Percentiles rank a stretch among this genome's conserved stretches.
Conservation (phyloP, 1,140 invertebrate species). For the Cheumatopsyche charites region DNA sequence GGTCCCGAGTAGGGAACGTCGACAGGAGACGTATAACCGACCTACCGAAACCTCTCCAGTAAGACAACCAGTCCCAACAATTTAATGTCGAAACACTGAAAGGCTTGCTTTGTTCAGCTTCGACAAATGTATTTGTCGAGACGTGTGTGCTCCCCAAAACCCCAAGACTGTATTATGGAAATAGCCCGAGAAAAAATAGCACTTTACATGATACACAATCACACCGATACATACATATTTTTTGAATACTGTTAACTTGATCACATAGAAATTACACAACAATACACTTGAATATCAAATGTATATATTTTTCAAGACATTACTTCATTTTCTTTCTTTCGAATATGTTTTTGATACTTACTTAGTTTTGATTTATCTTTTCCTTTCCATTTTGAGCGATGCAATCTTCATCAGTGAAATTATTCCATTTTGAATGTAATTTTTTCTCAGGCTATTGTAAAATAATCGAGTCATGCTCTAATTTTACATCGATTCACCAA, state of each 20-base stretch:
- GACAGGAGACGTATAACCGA: constrained; percentile 34
- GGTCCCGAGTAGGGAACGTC: constrained; percentile 34
- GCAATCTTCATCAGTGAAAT: too few species aligned
- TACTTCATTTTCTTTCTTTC: too few species aligned
- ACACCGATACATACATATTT: too few species aligned
- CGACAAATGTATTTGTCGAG: constrained; percentile 15
- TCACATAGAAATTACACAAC: too few species aligned
- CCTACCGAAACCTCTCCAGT: constrained; percentile 38
- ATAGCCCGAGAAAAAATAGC: constrained; percentile 27
- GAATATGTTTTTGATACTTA: too few species aligned
- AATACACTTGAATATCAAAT: too few species aligned
- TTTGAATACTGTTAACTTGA: too few species aligned
- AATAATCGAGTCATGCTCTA: neutral
- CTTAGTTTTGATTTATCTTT: neutral
- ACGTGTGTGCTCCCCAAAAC: neutral
- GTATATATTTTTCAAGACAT: too few species aligned
- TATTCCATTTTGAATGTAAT: neutral
- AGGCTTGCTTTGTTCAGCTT: constrained; percentile 26
- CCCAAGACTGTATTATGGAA: neutral
- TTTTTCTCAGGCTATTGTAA: constrained; percentile 8
- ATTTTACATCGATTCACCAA: neutral
- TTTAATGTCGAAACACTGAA: constrained; percentile 32
- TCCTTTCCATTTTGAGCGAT: neutral
- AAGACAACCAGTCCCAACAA: constrained; percentile 37
- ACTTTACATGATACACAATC: neutral